Percentiles rank a stretch among this genome's conserved stretches.
Conservation (phyloP, 2,888 invertebrate genomes). For the Eledona agricola region DNA sequence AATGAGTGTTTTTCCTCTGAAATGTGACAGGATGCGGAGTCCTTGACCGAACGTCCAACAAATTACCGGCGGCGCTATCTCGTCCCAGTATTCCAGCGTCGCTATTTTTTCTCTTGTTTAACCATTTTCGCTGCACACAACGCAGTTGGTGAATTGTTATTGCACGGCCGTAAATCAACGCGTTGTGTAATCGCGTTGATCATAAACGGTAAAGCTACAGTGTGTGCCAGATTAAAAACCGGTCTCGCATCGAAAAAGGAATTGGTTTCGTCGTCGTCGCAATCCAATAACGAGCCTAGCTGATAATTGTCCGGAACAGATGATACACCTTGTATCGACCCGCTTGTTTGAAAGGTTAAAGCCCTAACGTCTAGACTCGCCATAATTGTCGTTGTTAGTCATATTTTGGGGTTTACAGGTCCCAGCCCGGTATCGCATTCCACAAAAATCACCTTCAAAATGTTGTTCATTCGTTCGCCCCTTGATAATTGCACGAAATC, state of each 20-base stretch:
- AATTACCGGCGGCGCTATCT: slow-evolving; percentile 21
- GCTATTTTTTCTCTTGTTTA: slow-evolving; percentile 12
- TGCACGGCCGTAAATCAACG: slow-evolving; percentile 14
- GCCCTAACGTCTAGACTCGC: slow-evolving; percentile 24
- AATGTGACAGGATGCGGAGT: slow-evolving; percentile 15
- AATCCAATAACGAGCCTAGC: slow-evolving; percentile 12
- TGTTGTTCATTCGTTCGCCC: too few relatives aligned
- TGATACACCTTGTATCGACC: slow-evolving; percentile 22
- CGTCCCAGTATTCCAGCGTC: slow-evolving; percentile 3
- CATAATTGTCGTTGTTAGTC: slow-evolving; percentile 18
- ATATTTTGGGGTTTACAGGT: not conserved
- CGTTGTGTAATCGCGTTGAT: slow-evolving; percentile 17
- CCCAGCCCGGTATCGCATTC: too few relatives aligned
- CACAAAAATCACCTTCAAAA: too few relatives aligned
- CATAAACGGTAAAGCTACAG: slow-evolving; percentile 11
- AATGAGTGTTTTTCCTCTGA: slow-evolving; percentile 1
- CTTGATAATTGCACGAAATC: too few relatives aligned
- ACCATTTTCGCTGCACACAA: slow-evolving; percentile 1
- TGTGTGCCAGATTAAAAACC: slow-evolving; percentile 17
- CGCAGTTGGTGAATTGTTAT: slow-evolving; percentile 5
- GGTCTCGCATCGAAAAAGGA: slow-evolving; percentile 7
- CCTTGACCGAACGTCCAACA: slow-evolving; percentile 16
- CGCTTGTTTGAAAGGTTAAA: slow-evolving; percentile 24
- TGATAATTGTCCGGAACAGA: slow-evolving; percentile 22
- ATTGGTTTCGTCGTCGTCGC: slow-evolving; percentile 3